Base-by-base conservation (phyloP, 2,888 invertebrate species). In the Eudemis profundana region DNA sequence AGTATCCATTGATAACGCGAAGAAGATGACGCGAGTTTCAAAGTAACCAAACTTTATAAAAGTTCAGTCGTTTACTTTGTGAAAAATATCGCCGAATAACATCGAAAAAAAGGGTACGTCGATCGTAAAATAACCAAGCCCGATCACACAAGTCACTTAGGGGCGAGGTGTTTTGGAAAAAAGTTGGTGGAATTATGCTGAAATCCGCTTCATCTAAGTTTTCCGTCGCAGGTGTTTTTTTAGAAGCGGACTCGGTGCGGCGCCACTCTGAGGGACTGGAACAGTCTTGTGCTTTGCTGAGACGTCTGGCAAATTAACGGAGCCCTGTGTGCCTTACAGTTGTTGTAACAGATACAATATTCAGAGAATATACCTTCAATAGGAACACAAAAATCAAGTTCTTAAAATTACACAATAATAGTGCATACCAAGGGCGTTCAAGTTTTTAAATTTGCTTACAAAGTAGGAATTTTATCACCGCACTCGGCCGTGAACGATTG, bases 151-250 rank as follows among this genome's bases (percentile, higher is more conserved):
- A 67, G 67, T 65, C 67, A 67, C 67, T 65, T 57, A 62, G 61
- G 60, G 54, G 53, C 33, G 40, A 49, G 53, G 53, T 67, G 49
- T 53, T 66, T 61, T 61, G 51, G 50, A 60, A 66, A 72, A 75
- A 71, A 69, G 65, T 72, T 76, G 53, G 65, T 60, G 56, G 69
- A 75, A 78, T 78, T 82, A 82, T 81, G 78, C 69, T 76, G 76
- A 79, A 78, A 79, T 78, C 72, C 72, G 70, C 76, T 78, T 78
- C 74, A 78, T 72, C 75, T 74, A 82, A 82, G 76, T 83, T 83
- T 75, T 67, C 69, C 69, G 75, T 68, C 76, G 69, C 82, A 82
- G 82, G 78, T 83, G 82, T 74, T 77, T 72, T 63, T 51, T 65
- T 53, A n/a, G 36, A 23, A 3, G n/a, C 56, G 23, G 33, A 12